These are phyloP conservation scores for Neocrepidodera transversa DNA, from an alignment of 2,888 invertebrate genomes.

Conservation along the genomic window DNA sequence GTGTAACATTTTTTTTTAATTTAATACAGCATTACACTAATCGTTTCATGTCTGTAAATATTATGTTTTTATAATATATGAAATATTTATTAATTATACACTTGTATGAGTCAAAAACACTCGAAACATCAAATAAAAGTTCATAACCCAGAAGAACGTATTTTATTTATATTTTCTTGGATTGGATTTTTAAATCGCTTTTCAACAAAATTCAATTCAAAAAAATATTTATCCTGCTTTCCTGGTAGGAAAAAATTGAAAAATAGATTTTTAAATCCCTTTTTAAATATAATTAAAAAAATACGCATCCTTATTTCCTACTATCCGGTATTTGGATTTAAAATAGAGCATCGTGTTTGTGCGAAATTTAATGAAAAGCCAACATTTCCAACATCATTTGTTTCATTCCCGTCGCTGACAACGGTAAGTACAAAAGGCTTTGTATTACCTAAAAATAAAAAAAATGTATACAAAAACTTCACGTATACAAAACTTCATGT, in stretches of 20 bases:
- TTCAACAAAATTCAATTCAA: too few species aligned
- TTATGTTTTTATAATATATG: conserved; percentile 61
- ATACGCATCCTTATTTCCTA: too few species aligned
- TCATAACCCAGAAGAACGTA: conserved; percentile 53
- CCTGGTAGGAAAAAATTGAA: too few species aligned
- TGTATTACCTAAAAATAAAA: conserved; percentile 40
- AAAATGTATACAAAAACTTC: too few species aligned
- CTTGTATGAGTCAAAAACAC: conserved; percentile 51
- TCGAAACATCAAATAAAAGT: conserved; percentile 54
- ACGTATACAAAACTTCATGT: too few species aligned
- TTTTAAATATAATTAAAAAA: too few species aligned
- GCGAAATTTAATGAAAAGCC: conserved; percentile 48
- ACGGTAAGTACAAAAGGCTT: conserved; percentile 50
- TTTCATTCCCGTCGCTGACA: conserved; percentile 47
- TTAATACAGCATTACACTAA: conserved; percentile 54
- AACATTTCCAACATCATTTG: conserved; percentile 43
- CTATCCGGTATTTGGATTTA: not conserved
- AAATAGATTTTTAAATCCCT: too few species aligned
- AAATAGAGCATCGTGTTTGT: conserved; percentile 38
- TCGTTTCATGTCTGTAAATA: conserved; percentile 59
- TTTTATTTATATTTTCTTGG: conserved; percentile 22
- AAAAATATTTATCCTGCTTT: too few species aligned
- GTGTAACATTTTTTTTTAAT: conserved; percentile 46
- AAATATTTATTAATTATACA: conserved; percentile 59
- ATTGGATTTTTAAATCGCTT: too few species aligned